Evolutionary conservation across 2,797 vertebrate species (phyloP), one percentile per base, ranked within the genome.

Genomic region (Alauda arvensis): DNA sequence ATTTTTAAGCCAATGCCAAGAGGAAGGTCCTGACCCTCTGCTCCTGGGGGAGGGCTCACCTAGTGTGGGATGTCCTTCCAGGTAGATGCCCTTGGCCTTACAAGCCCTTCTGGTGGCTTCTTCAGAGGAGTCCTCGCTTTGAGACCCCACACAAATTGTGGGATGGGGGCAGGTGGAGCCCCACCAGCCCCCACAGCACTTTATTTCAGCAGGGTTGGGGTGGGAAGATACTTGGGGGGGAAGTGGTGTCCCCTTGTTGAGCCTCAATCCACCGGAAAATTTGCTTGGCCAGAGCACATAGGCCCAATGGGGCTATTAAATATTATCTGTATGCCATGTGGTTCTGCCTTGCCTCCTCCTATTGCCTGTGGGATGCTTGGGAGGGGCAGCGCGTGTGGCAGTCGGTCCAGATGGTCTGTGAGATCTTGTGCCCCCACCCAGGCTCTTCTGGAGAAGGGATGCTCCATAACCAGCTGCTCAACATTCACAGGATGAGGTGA

Each of bases 221-320:
- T 57, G 65, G 25, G 45, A 28, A 49, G 29, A 60, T 65, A 25
- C n/a, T 86, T 29, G 34, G 10, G 26, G 10, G n/a, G 10, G 26
- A 10, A 31, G 4, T 5, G 13, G 7, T 69, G 33, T 71, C 45
- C 34, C 49, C 65, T 81, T 77, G 23, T 37, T 57, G 53, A 83
- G 21, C 33, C 72, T 70, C 71, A 74, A 14, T 8, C 85, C 42
- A 23, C 42, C 3, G 0, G 51, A 72, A 81, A 61, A 70, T 65
- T 55, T 74, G 72, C 86, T 88, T 93, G 81, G 61, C 59, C 46
- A 10, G 85, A 86, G 79, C 88, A 91, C 72, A 3, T 59, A 11
- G 72, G 82, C 83, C 89, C 40, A 0, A 8, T 0, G 0, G 69
- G 92, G 82, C 74, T 65, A 93, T 95, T 95, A 94, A 94, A 95